phyloP scores from a whole-genome alignment of 1,140 invertebrate genomes.

The Orius insidiosus region DNA sequence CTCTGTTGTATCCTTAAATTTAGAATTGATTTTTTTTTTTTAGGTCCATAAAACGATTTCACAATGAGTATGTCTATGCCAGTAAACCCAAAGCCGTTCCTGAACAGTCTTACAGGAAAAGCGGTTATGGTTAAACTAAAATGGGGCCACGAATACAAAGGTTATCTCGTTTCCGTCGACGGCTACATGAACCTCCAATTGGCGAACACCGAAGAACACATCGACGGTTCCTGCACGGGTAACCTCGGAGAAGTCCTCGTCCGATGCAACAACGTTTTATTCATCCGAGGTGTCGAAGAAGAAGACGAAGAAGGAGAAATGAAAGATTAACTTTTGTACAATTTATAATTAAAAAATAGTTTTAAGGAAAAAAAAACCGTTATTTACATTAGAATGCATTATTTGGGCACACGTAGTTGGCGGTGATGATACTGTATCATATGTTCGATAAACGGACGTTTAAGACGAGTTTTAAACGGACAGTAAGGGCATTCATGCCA shows the following conservation, averaged over 20 bases:
- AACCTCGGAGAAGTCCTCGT: conserved; percentile 95
- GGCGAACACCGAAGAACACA: conserved; percentile 95
- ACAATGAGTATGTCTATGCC: conserved; percentile 47
- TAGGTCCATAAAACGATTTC: too few relatives aligned
- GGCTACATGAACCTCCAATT: conserved; percentile 99
- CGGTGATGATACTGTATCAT: not conserved
- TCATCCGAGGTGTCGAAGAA: conserved; percentile 89
- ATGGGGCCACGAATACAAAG: conserved; percentile 99
- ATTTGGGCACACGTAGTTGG: too few relatives aligned
- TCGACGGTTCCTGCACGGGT: conserved; percentile 80
- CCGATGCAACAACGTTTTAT: conserved; percentile 96
- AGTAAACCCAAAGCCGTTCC: conserved; percentile 97
- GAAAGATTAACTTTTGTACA: conserved; percentile 50
- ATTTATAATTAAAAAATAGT: too few relatives aligned
- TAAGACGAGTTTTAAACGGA: not conserved
- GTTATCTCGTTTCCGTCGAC: conserved; percentile 91
- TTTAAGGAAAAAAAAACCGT: too few relatives aligned
- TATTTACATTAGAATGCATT: too few relatives aligned
- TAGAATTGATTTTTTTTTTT: too few relatives aligned
- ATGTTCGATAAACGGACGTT: conserved; percentile 4
- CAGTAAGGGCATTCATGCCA: conserved; percentile 3
- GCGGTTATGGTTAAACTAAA: conserved; percentile 95
- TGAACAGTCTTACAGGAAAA: conserved; percentile 95
- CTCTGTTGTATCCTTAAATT: too few relatives aligned
- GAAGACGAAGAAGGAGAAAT: conserved; percentile 96